These are phyloP conservation scores for Lycophotia porphyrea DNA, from an alignment of 2,888 invertebrate species.

Conservation along the genomic window DNA sequence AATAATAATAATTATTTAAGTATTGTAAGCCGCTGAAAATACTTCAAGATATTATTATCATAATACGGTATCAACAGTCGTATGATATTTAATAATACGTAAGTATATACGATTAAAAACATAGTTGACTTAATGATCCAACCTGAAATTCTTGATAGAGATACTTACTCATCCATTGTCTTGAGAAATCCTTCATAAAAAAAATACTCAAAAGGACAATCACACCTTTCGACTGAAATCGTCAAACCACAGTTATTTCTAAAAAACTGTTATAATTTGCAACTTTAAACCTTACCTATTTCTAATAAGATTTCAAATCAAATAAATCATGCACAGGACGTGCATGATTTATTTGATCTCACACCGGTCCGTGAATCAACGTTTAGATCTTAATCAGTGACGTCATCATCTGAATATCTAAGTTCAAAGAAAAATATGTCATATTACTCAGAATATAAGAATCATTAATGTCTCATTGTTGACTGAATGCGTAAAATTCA, in stretches of 20 bases:
- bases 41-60: slow-evolving; percentile 14
- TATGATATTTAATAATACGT: neutral
- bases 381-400: slow-evolving; percentile 31
- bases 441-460: slow-evolving; percentile 35
- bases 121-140: slow-evolving; percentile 15
- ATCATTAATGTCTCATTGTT: slow-evolving; percentile 48
- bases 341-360: no score
- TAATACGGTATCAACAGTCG: neutral
- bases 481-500: slow-evolving; percentile 23
- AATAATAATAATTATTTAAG: neutral
- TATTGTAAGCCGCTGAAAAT: neutral
- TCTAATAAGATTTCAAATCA: slow-evolving; percentile 19
- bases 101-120: neutral
- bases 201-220: slow-evolving; percentile 20
- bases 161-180: slow-evolving; percentile 14
- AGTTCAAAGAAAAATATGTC: slow-evolving; percentile 46
- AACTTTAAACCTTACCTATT: slow-evolving; percentile 12
- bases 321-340: no score
- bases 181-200: slow-evolving; percentile 6
- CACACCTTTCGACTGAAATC: slow-evolving; percentile 17
- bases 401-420: slow-evolving; percentile 4
- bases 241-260: neutral
- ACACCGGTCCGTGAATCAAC: slow-evolving; percentile 39
- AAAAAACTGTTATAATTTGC: neutral
- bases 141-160: slow-evolving; percentile 15